Evolutionary conservation across 2,888 invertebrate genomes (phyloP).

Genomic region (Calameuta idolon): DNA sequence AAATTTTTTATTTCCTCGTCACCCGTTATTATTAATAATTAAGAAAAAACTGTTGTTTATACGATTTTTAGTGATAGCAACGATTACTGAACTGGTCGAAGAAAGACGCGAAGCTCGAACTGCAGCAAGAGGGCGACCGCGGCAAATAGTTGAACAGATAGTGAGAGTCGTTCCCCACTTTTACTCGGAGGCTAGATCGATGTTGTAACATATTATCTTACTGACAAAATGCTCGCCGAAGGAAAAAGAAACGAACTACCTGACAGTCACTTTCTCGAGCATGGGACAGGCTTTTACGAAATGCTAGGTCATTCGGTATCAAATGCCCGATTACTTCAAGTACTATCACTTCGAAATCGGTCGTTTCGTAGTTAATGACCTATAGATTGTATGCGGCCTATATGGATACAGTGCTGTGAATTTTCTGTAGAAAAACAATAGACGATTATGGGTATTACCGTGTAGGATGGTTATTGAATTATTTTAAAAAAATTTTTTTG

Average conservation of each 20-base stretch:
- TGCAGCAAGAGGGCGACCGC: slow-evolving; percentile 7
- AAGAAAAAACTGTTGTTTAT: not conserved
- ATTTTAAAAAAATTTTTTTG: not conserved
- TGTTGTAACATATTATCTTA: slow-evolving; percentile 37
- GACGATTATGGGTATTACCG: not conserved
- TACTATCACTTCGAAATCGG: no score
- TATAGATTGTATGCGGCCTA: not conserved
- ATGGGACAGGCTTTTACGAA: not conserved
- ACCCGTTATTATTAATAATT: slow-evolving; percentile 23
- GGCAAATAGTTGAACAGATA: slow-evolving; percentile 19
- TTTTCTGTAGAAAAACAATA: not conserved
- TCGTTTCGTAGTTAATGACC: no score
- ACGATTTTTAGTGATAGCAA: not conserved
- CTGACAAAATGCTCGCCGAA: not conserved
- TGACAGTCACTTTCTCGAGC: not conserved
- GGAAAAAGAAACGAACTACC: not conserved
- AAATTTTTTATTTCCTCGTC: slow-evolving; percentile 14
- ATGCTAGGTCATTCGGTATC: not conserved
- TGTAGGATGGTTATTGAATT: not conserved
- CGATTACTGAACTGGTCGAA: not conserved
- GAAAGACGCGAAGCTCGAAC: not conserved
- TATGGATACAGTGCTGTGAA: not conserved
- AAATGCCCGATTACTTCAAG: no score
- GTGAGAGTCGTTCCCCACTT: slow-evolving; percentile 57
- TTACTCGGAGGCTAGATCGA: slow-evolving; percentile 28